Evolutionary conservation across 2,797 vertebrate species (phyloP).

Genomic region (Manis pentadactyla): DNA sequence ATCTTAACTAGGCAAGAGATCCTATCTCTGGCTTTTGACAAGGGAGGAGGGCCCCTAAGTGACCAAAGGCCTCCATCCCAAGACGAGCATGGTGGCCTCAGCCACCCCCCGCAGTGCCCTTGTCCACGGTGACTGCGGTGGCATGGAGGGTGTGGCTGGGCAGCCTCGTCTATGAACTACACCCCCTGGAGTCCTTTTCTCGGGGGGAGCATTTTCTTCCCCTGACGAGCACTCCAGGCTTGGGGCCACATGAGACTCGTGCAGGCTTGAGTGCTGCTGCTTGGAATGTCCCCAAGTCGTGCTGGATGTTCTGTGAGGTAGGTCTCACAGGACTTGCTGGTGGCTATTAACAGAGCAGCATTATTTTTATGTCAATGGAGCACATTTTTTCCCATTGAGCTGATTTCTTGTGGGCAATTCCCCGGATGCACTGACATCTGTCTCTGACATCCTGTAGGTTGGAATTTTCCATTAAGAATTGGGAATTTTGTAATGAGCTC

Average conservation of each 20-base stretch:
- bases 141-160: background rate
- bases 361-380: background rate
- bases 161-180: background rate
- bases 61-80: background rate
- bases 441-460: background rate
- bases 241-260: background rate
- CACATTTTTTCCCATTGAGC: background rate
- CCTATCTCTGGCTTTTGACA: background rate
- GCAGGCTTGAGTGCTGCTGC: background rate
- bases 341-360: background rate
- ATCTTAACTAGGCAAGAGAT: background rate
- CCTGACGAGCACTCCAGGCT: background rate
- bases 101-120: background rate
- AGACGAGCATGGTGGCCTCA: background rate
- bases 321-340: background rate
- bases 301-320: background rate
- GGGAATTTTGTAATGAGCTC: background rate
- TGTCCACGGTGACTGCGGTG: background rate
- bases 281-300: background rate
- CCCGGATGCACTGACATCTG: background rate
- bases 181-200: background rate
- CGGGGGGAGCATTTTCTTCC: background rate
- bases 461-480: background rate
- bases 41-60: background rate
- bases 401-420: slow-evolving; percentile 14